Percentiles rank a stretch among this genome's conserved stretches.
These are phyloP conservation scores for Campoplex nolae DNA, from an alignment of 2,888 invertebrate species.

Conservation along the genomic window DNA sequence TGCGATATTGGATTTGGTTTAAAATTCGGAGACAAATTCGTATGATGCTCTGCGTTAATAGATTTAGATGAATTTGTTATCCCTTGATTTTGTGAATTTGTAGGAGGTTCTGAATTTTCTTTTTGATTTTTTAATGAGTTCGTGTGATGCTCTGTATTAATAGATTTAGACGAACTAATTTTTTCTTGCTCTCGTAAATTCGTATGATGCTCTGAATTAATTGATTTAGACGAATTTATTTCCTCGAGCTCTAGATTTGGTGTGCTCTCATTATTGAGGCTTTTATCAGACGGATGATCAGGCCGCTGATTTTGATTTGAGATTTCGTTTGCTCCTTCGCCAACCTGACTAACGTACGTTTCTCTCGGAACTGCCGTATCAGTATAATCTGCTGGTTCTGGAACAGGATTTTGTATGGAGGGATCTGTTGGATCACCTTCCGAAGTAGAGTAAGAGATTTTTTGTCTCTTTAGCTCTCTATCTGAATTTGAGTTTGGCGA, in stretches of 20 bases:
- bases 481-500: not conserved
- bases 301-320: not conserved
- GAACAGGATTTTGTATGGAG: not conserved
- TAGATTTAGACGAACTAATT: not conserved
- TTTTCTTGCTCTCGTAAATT: not conserved
- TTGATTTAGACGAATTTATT: not conserved
- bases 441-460: not conserved
- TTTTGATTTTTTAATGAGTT: not conserved
- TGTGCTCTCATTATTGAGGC: not conserved
- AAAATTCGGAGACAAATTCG: not conserved
- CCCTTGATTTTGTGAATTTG: not conserved
- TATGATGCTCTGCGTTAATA: not conserved
- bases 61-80: too few species aligned
- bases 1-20: not conserved
- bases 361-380: slow-evolving; percentile 4
- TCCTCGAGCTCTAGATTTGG: not conserved
- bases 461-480: not conserved
- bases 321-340: not conserved
- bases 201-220: not conserved
- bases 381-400: not conserved
- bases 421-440: too few species aligned
- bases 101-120: not conserved
- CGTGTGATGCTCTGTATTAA: not conserved
- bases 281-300: not conserved
- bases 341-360: not conserved